Percentiles rank a stretch among this genome's conserved stretches.
Evolutionary conservation across 2,888 invertebrate genomes (phyloP).

Genomic region (Noctua janthina): DNA sequence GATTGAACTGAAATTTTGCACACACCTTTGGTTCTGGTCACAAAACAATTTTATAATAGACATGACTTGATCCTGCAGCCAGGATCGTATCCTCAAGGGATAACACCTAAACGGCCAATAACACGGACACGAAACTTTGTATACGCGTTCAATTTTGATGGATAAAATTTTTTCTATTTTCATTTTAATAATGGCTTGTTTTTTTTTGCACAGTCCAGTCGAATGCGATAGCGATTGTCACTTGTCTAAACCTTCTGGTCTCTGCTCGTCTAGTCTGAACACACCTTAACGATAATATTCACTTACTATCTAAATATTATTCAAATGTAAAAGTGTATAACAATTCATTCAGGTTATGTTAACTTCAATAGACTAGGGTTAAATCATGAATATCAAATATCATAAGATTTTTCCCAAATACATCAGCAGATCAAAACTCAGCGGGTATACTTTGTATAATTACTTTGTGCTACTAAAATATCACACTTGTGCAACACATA

Average conservation of each 20-base stretch:
- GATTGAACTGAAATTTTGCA: background rate
- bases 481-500: conserved; percentile 61
- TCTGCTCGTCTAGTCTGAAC: conserved; percentile 28
- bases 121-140: background rate
- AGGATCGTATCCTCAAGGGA: background rate
- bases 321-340: conserved; percentile 64
- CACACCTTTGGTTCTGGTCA: background rate
- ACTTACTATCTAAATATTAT: conserved; percentile 55
- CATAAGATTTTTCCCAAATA: conserved; percentile 58
- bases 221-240: background rate
- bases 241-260: background rate
- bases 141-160: background rate
- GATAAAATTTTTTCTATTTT: background rate
- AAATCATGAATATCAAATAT: conserved; percentile 59
- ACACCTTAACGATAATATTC: conserved; percentile 19
- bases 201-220: background rate
- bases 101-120: background rate
- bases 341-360: conserved; percentile 51
- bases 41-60: background rate
- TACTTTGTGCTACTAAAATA: conserved; percentile 61
- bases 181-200: background rate
- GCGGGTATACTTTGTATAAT: conserved; percentile 39
- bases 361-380: conserved; percentile 52
- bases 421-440: conserved; percentile 34
- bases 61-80: background rate